Base-by-base conservation (phyloP, 2,888 invertebrate species). In the Synanthedon tipuliformis region DNA sequence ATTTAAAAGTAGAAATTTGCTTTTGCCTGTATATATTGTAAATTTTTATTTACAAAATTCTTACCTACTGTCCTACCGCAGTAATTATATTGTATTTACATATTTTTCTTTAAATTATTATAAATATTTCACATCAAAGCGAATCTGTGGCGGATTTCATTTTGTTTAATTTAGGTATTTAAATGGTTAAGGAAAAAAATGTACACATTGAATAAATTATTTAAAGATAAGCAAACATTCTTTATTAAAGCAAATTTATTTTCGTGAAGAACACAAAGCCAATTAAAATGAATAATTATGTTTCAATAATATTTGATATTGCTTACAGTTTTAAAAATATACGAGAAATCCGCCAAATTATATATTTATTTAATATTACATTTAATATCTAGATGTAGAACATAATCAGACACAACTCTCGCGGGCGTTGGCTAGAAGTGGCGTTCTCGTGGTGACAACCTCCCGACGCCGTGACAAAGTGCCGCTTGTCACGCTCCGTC, bases 391-490 rank as follows among this genome's bases (percentile, higher is more conserved):
- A 34, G 34, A 34, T 10, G 34, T 34, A 34, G 34, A 34, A 45
- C n/a, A 45, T 45, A 45, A 45, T 45, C 45, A 92, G 66, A 92
- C 92, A 71, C 92, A 92, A 75, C 92, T 92, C 71, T 92, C 92
- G 64, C 92, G 89, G 1, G 87, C 76, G 70, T 90, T 92, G 27
- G 91, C 91, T 73, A 92, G 88, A n/a, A 92, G 83, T 1, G 92
- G 92, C 50, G 92, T 92, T 69, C 92, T 82, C 41, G 92, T 92
- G 1, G 92, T 92, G 54, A 92, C 92, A 13, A 92, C 90, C 73
- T 92, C 92, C 65, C 92, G 85, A 58, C 89, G 71, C 45, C 85
- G 71, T 3, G 85, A 79, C 48, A 84, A 62, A 12, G 84, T 86
- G 0, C 84, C 86, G 57, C 85, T 83, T 15, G 84, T 80, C 40